A percentile compares a stretch with the other conserved stretches of the same genome.
phyloP scores from a whole-genome alignment of 2,797 vertebrate species.

The Hemitrygon akajei region DNA sequence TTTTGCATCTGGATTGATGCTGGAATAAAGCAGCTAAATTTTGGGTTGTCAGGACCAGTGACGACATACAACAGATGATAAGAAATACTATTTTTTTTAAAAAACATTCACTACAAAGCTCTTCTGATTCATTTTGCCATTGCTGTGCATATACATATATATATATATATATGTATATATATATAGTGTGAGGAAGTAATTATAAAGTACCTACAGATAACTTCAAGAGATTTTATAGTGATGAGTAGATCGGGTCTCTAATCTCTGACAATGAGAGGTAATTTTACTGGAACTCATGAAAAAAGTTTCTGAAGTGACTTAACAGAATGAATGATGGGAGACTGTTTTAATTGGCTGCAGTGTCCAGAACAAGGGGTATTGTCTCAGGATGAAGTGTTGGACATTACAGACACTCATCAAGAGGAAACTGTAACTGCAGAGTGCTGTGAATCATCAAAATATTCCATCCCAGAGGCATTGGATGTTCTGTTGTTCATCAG shows the following conservation, averaged over 20 bases:
- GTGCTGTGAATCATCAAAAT: too few relatives aligned
- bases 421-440: too few relatives aligned
- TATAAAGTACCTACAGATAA: neutral
- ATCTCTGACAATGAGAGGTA: too few relatives aligned
- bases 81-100: neutral
- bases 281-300: too few relatives aligned
- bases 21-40: slow-evolving; percentile 20
- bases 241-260: neutral
- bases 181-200: neutral
- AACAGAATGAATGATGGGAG: neutral
- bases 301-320: too few relatives aligned
- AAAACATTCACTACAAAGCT: neutral
- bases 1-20: slow-evolving; percentile 12
- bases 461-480: too few relatives aligned
- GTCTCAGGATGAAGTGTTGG: too few relatives aligned
- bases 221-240: neutral
- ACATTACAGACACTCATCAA: too few relatives aligned
- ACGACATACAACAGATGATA: slow-evolving; percentile 7
- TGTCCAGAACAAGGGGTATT: neutral
- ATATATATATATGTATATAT: too few relatives aligned
- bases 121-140: slow-evolving; percentile 23
- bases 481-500: too few relatives aligned
- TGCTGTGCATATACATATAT: too few relatives aligned
- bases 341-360: slow-evolving; percentile 34
- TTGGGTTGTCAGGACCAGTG: neutral